Evolutionary conservation across 2,888 invertebrate genomes (phyloP).

Genomic region (Leptodirus hochenwartii): DNA sequence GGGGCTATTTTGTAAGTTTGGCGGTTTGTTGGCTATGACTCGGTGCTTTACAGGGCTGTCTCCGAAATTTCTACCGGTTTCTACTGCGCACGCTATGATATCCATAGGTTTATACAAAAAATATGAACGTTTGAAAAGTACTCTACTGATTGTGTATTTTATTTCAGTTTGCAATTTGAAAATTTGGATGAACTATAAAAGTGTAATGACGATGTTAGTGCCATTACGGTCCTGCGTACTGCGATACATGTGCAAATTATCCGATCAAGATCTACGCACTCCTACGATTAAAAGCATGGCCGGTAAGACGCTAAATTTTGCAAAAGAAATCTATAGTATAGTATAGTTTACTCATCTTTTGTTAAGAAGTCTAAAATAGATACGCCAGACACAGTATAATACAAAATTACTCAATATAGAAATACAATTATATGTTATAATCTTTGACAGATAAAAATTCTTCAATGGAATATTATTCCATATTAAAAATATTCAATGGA

Average conservation of each 20-base stretch:
- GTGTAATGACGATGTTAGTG: constrained; percentile 74
- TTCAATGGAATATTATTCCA: too few species aligned
- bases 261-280: constrained; percentile 77
- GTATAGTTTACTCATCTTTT: too few species aligned
- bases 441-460: too few species aligned
- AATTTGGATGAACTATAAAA: constrained; percentile 82
- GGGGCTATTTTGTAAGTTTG: constrained; percentile 82
- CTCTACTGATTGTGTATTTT: too few species aligned
- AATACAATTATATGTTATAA: too few species aligned
- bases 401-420: too few species aligned
- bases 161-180: constrained; percentile 69
- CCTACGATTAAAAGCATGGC: constrained; percentile 86
- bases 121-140: constrained; percentile 1
- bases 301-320: too few species aligned
- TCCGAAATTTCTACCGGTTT: constrained; percentile 55
- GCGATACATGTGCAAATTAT: constrained; percentile 83
- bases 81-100: constrained; percentile 82
- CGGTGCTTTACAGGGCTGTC: constrained; percentile 63
- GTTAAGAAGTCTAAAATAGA: too few species aligned
- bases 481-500: too few species aligned
- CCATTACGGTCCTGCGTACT: constrained; percentile 74
- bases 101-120: too few species aligned
- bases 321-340: too few species aligned
- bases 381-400: too few species aligned
- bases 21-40: constrained; percentile 75